Percentiles rank a stretch among this genome's conserved stretches.
These are phyloP conservation scores for Takifugu flavidus DNA, from an alignment of 2,113 vertebrate genomes.

Conservation along the genomic window DNA sequence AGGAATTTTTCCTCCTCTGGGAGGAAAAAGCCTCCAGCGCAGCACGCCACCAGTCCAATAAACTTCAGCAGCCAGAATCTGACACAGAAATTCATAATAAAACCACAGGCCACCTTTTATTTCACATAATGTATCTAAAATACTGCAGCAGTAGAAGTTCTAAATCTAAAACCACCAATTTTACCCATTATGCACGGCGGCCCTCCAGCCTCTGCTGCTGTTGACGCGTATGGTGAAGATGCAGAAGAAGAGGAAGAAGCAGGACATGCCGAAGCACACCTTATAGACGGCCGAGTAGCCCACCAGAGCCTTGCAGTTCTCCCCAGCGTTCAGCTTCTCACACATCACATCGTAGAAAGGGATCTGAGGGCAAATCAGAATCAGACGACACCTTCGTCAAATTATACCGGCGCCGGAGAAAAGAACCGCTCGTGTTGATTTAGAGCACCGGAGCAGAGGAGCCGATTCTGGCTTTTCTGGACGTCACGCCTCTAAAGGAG, in stretches of 20 bases:
- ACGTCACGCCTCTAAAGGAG: conserved; percentile 53
- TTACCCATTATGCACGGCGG: conserved; percentile 93
- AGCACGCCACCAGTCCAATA: conserved; percentile 84
- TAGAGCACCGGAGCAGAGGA: conserved; percentile 40
- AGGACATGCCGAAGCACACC: conserved; percentile 96
- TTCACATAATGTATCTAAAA: no score
- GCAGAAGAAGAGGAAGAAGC: conserved; percentile 90
- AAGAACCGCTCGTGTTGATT: conserved; percentile 40
- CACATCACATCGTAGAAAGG: conserved; percentile 86
- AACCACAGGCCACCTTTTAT: background rate
- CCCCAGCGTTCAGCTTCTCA: conserved; percentile 82
- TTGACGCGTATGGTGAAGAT: conserved; percentile 85
- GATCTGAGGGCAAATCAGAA: conserved; percentile 74
- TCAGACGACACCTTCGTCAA: conserved; percentile 25
- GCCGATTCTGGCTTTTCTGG: conserved; percentile 48
- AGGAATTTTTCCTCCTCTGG: conserved; percentile 89
- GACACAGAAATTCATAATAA: conserved; percentile 6
- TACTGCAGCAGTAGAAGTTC: background rate
- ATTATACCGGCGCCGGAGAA: conserved; percentile 17
- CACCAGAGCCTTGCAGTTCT: conserved; percentile 86
- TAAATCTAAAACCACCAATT: conserved; percentile 16
- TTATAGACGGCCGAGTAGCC: conserved; percentile 95
- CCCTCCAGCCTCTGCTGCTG: conserved; percentile 86
- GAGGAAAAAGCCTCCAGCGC: conserved; percentile 92
- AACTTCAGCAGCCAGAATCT: conserved; percentile 98